Evolutionary conservation across 1,140 invertebrate genomes (phyloP), one percentile per base, ranked within the genome.

Genomic region (Trichonephila inaurata): DNA sequence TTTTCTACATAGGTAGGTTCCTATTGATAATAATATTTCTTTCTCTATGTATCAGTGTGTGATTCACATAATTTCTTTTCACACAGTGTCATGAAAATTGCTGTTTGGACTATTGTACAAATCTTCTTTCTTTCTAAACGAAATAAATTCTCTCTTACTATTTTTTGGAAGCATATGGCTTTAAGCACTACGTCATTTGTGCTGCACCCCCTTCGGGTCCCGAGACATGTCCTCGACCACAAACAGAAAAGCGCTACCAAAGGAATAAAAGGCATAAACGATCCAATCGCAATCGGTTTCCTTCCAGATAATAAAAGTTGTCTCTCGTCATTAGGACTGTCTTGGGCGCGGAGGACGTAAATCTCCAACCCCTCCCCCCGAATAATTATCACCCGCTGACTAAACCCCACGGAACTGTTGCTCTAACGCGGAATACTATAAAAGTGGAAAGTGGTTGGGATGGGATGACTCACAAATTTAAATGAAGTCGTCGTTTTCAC

Each of bases 261-360:
- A 91, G 44, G 89, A 72, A 91, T 91, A 91, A 91, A 77, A 91
- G 58, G 18, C 89, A 77, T 60, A 77, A 89, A 77, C 58, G 72
- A 18, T 33, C 69, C 89, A 91, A 91, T 91, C 89, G 89, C 89
- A 91, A 91, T 91, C 66, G 89, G 89, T 91, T 91, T 82, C 72
- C 72, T 28, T 66, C 72, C 51, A 91, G 69, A 91, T 91, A 91
- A 91, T 91, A 91, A 91, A 91, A 91, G 89, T 82, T 82, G 89
- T 91, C 87, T 89, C 40, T 51, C 64, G 72, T 62, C 72, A 82
- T 91, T 91, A 91, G 89, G 61, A 81, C 69, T 91, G 89, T 77
- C 89, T 77, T 87, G 69, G 40, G 58, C 8, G 85, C 19, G 58
- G 64, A 19, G 82, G 44, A 85, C 58, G 87, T 91, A 91, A 91